Evolutionary conservation across 2,113 vertebrate genomes (phyloP).

Genomic region (Clarias batrachus): DNA sequence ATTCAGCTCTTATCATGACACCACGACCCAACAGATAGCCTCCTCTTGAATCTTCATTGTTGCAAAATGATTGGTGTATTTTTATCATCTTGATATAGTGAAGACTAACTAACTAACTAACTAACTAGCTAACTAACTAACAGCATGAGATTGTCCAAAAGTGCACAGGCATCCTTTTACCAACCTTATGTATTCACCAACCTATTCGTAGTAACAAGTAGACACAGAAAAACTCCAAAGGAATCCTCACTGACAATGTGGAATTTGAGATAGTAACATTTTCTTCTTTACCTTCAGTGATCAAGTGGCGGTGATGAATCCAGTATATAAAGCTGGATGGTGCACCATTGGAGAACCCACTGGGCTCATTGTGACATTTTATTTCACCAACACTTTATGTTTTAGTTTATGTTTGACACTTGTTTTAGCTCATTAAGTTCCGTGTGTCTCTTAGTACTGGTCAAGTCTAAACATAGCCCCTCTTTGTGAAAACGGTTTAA

Average conservation of each 20-base stretch:
- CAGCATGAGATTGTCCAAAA: too few relatives aligned
- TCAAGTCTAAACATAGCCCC: neutral
- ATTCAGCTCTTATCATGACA: neutral
- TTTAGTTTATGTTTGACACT: neutral
- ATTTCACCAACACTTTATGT: neutral
- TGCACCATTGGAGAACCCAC: neutral
- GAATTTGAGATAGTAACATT: neutral
- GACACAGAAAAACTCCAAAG: neutral
- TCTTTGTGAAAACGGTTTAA: neutral
- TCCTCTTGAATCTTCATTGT: too few relatives aligned
- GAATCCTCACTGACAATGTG: neutral
- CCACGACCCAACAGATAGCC: neutral
- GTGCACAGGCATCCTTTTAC: neutral
- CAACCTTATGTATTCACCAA: neutral
- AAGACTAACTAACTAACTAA: too few relatives aligned
- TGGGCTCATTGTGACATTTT: constrained; percentile 19
- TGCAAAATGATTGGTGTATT: too few relatives aligned
- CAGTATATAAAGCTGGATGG: constrained; percentile 3
- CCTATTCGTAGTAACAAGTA: neutral
- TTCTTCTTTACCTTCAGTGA: neutral
- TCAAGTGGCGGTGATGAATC: neutral
- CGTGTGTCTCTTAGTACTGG: neutral
- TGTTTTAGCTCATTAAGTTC: neutral
- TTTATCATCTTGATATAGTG: too few relatives aligned
- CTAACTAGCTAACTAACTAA: too few relatives aligned